Conservation (phyloP, 2,113 vertebrate genomes). For the Eulacestoma nigropectus region DNA sequence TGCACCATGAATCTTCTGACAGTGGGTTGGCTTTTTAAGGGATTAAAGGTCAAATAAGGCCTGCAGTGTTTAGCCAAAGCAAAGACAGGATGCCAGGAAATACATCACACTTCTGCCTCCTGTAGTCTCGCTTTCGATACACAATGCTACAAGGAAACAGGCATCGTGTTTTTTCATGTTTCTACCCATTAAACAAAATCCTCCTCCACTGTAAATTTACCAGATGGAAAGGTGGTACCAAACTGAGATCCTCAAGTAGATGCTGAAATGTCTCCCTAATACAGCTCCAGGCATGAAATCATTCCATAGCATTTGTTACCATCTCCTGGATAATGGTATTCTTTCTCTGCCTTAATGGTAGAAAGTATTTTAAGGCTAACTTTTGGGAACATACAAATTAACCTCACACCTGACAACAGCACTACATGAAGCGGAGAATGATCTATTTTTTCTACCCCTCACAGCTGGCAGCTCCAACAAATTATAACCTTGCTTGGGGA, state of each 20-base stretch:
- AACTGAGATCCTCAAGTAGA: background rate
- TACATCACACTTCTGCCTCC: accelerated
- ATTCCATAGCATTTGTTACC: background rate
- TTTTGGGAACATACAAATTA: background rate
- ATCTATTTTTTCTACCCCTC: background rate
- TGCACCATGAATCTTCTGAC: background rate
- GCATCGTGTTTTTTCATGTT: accelerated
- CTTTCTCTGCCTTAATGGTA: background rate
- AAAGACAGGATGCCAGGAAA: background rate
- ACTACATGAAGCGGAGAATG: accelerated
- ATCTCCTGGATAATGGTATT: background rate
- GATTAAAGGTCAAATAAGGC: background rate
- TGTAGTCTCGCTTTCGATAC: background rate
- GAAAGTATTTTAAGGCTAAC: background rate
- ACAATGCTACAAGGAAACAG: background rate
- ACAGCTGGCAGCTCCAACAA: background rate
- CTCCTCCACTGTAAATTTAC: background rate
- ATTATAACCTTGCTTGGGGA: background rate
- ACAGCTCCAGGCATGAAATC: background rate
- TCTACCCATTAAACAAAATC: background rate
- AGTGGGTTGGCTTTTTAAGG: background rate
- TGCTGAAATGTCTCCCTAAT: background rate
- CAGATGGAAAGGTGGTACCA: background rate
- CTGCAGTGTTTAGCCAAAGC: background rate
- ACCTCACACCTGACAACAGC: background rate